These are phyloP conservation scores for Neofelis nebulosa DNA, from an alignment of 2,113 vertebrate species.

Conservation along the genomic window DNA sequence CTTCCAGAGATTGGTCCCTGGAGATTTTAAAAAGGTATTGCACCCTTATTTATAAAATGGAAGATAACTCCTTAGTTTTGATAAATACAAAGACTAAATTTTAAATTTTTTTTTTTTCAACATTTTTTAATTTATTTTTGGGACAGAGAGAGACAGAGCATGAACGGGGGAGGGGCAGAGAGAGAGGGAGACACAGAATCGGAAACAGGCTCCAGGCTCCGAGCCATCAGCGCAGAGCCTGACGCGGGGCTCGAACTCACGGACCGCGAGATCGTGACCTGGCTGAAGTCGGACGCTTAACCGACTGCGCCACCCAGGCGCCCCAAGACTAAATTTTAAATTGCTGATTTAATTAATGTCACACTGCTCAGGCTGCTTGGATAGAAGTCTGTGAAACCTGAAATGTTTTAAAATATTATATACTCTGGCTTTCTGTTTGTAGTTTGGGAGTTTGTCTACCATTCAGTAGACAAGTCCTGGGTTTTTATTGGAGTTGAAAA, in stretches of 20 bases:
- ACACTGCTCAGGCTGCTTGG: neutral
- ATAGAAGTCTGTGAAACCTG: neutral
- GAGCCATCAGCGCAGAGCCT: no score
- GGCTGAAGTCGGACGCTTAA: no score
- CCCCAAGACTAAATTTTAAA: neutral
- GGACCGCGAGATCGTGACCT: no score
- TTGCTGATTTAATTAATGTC: neutral
- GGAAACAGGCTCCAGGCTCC: no score
- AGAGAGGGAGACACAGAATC: no score
- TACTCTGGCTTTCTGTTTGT: neutral
- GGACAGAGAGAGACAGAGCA: no score
- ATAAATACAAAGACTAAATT: constrained; percentile 24
- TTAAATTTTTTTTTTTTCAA: neutral
- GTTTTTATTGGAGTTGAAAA: neutral
- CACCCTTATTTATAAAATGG: neutral
- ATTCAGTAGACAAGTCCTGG: neutral
- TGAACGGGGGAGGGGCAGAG: no score
- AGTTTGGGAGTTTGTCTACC: neutral
- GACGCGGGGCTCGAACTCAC: no score
- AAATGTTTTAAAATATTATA: neutral
- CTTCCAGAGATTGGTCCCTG: neutral
- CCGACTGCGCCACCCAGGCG: no score
- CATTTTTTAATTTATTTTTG: no score
- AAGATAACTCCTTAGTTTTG: neutral
- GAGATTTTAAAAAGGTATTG: neutral